phyloP scores from a whole-genome alignment of 2,113 vertebrate species.

The Oryzias celebensis region DNA sequence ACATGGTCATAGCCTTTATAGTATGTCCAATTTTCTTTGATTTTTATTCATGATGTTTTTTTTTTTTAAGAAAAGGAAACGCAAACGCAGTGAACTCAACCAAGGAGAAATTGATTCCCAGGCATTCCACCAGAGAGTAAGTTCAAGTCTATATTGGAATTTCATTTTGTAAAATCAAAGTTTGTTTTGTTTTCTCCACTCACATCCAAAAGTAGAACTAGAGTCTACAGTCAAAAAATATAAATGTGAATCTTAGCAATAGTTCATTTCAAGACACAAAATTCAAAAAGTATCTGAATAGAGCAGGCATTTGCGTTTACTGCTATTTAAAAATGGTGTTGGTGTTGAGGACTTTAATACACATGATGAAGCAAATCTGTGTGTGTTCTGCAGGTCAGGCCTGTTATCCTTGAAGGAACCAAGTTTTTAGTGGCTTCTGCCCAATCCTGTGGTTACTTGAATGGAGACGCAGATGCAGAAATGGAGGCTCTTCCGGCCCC shows the following conservation, averaged over 20 bases:
- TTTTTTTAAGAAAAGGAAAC: constrained; percentile 82
- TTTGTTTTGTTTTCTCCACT: not conserved
- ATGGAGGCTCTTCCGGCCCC: constrained; percentile 31
- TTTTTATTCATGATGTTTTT: constrained; percentile 2
- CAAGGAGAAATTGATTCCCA: constrained; percentile 87
- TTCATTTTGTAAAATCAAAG: not conserved
- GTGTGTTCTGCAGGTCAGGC: constrained; percentile 78
- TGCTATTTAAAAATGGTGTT: not conserved
- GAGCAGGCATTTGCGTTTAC: too few relatives aligned
- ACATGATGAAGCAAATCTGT: not conserved
- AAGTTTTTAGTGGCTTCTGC: constrained; percentile 80
- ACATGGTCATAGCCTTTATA: not conserved
- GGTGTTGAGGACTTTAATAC: not conserved
- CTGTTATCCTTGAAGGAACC: constrained; percentile 82
- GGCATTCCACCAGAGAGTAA: constrained; percentile 86
- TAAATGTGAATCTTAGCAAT: too few relatives aligned
- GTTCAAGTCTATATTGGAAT: not conserved
- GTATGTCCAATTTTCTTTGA: not conserved
- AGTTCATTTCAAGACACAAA: too few relatives aligned
- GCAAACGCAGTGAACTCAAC: constrained; percentile 80
- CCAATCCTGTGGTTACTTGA: constrained; percentile 76
- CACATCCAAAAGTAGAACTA: too few relatives aligned
- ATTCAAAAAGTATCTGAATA: too few relatives aligned
- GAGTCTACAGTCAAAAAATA: too few relatives aligned
- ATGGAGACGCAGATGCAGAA: constrained; percentile 14